phyloP scores from a whole-genome alignment of 2,888 invertebrate species.

The Nomada flava region DNA sequence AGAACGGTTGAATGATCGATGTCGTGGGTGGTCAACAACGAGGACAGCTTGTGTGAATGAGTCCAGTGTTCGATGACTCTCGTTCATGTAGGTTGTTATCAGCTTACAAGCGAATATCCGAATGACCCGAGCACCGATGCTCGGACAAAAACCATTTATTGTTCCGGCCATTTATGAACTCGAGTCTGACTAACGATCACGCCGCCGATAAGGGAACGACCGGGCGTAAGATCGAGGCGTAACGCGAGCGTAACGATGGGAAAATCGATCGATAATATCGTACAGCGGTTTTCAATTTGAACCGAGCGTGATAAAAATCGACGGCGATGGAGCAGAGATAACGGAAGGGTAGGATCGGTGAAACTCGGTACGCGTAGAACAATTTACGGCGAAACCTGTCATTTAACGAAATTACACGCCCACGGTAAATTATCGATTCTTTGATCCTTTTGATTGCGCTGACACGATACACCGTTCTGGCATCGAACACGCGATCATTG shows the following conservation, averaged over 20 bases:
- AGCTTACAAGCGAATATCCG: slow-evolving; percentile 74
- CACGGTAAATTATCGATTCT: slow-evolving; percentile 46
- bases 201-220: slow-evolving; percentile 35
- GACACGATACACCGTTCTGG: slow-evolving; percentile 31
- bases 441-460: slow-evolving; percentile 44
- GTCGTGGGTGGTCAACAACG: slow-evolving; percentile 74
- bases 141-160: slow-evolving; percentile 72
- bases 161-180: slow-evolving; percentile 57
- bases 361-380: background rate
- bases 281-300: slow-evolving; percentile 23
- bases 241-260: background rate
- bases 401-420: slow-evolving; percentile 37
- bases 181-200: slow-evolving; percentile 27
- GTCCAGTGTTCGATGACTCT: slow-evolving; percentile 74
- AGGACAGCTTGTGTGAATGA: slow-evolving; percentile 75
- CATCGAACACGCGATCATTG: slow-evolving; percentile 44
- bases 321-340: slow-evolving; percentile 4
- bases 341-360: background rate
- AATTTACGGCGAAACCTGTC: slow-evolving; percentile 35
- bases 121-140: slow-evolving; percentile 67
- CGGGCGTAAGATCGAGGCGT: slow-evolving; percentile 15
- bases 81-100: slow-evolving; percentile 74
- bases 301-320: slow-evolving; percentile 17
- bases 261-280: slow-evolving; percentile 15
- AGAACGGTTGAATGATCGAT: slow-evolving; percentile 70